Evolutionary conservation across 2,113 vertebrate genomes (phyloP).

Genomic region (Damaliscus lunatus): DNA sequence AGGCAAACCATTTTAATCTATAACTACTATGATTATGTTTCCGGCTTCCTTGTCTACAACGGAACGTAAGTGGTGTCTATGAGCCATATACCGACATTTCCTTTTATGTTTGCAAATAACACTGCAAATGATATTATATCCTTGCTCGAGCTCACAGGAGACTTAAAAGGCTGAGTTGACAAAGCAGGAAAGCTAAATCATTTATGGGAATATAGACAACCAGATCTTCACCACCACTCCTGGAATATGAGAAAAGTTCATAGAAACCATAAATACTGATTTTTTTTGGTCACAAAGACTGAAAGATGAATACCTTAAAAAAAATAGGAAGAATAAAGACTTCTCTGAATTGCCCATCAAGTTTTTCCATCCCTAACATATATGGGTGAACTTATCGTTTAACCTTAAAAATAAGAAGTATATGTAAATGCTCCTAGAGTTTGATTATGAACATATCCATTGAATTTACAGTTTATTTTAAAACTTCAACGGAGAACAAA

Average conservation of each 20-base stretch:
- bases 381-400: neutral
- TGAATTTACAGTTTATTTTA: neutral
- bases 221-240: neutral
- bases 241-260: neutral
- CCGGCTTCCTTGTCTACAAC: conserved; percentile 43
- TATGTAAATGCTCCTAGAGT: neutral
- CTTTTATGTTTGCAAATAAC: conserved; percentile 69
- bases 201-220: conserved; percentile 14
- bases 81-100: conserved; percentile 45
- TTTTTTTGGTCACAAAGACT: conserved; percentile 13
- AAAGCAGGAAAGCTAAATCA: conserved; percentile 47
- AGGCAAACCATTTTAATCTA: conserved; percentile 69
- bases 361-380: neutral
- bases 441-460: neutral
- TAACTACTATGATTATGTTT: conserved; percentile 47
- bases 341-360: neutral
- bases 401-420: conserved; percentile 16
- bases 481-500: neutral
- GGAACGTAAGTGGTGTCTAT: conserved; percentile 19
- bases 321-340: neutral
- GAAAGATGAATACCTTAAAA: neutral
- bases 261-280: conserved; percentile 24
- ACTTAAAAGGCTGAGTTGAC: conserved; percentile 49
- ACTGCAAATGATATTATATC: conserved; percentile 54
- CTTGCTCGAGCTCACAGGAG: conserved; percentile 11